Base-by-base conservation (phyloP, 2,797 vertebrate genomes). In the Falco rusticolus region DNA sequence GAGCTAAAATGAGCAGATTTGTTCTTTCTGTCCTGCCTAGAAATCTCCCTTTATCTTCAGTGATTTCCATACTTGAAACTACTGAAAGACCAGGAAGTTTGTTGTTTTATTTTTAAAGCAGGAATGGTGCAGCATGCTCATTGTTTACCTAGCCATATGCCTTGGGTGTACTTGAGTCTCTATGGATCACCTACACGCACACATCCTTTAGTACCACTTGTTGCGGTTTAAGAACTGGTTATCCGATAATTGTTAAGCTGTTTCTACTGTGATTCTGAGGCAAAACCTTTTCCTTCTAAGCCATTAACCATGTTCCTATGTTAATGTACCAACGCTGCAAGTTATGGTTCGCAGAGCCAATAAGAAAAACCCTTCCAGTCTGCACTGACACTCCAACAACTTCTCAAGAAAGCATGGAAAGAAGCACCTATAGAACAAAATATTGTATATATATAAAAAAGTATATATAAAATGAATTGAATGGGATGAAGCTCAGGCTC, bases 181-280 rank as follows among this genome's bases (percentile, higher is more conserved):
- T 39, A 0, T 7, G 86, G 74, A 41, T 69, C 71, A 63, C 29
- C 56, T 47, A 11, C 20, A 33, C 1, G 0, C 21, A 25, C 0
- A 0, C 16, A 60, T 34, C 75, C n/a, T 84, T 50, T 75, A 39
- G 51, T 31, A 11, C 14, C 48, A 31, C 51, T 66, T 18, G 18
- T 65, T 48, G 24, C 3, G 5, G 9, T 53, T 72, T 81, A 53
- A 70, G 34, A 65, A 53, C 57, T 74, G 71, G 39, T 16, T 63
- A 45, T 11, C 64, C 6, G 3, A 25, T 68, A 34, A 82, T 4
- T 33, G 18, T 29, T 50, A 64, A 65, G 63, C n/a, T 72, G 47
- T 51, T 91, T 69, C 25, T 33, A 31, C 0, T 0, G 5, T 1
- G 20, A 76, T 95, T 76, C 47, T 43, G 13, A 43, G 24, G 43